Percentiles rank a stretch among this genome's conserved stretches.
Evolutionary conservation across 2,888 invertebrate genomes (phyloP).

Genomic region (Aphidoletes aphidimyza): DNA sequence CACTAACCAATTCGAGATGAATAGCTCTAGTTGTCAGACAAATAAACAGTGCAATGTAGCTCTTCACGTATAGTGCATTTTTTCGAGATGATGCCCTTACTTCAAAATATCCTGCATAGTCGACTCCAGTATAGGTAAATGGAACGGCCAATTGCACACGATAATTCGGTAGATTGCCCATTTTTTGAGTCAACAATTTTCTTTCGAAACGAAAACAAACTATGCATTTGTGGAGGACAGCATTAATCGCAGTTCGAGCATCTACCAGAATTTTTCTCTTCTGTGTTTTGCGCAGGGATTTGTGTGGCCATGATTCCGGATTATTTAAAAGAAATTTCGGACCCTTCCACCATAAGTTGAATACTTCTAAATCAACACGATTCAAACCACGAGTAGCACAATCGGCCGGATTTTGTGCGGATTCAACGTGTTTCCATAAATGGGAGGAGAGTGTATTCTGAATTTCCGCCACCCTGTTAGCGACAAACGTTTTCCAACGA

Average conservation of each 20-base stretch:
- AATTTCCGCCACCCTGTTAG: constrained; percentile 58
- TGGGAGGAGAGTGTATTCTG: constrained; percentile 55
- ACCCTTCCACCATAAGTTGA: constrained; percentile 59
- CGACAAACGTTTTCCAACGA: constrained; percentile 58
- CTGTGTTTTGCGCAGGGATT: neutral
- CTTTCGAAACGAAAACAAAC: neutral
- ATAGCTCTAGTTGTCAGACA: neutral
- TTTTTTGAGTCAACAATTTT: neutral
- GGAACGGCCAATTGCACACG: neutral
- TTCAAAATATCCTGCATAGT: constrained; percentile 19
- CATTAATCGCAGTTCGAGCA: neutral
- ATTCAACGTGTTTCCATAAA: constrained; percentile 57
- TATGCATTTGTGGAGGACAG: neutral
- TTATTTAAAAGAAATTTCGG: constrained; percentile 56
- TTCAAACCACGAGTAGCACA: constrained; percentile 55
- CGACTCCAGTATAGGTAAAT: neutral
- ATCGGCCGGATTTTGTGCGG: constrained; percentile 57
- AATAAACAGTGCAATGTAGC: constrained; percentile 2
- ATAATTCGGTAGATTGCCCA: neutral
- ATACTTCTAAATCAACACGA: constrained; percentile 55
- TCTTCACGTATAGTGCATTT: neutral
- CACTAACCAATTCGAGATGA: constrained; percentile 20
- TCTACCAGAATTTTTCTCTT: constrained; percentile 9
- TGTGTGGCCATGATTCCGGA: neutral
- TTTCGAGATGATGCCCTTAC: neutral